Conservation (phyloP, 2,797 vertebrate genomes). For the Lateolabrax maculatus region DNA sequence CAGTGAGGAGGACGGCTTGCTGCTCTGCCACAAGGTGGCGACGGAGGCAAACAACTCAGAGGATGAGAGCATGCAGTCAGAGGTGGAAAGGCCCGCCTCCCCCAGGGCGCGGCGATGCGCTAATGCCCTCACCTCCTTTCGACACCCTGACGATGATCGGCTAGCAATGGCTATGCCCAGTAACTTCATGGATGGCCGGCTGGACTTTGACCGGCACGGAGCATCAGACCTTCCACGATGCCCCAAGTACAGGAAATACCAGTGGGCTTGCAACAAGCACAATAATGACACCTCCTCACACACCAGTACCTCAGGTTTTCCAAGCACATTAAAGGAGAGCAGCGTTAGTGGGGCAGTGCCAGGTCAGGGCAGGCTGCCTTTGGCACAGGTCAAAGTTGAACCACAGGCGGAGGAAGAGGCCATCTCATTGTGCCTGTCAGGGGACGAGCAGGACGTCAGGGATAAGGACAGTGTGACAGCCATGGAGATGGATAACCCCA, state of each 20-base stretch:
- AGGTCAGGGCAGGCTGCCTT: conserved; percentile 68
- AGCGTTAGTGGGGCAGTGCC: conserved; percentile 73
- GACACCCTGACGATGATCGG: conserved; percentile 86
- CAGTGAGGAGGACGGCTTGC: conserved; percentile 92
- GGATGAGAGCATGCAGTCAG: conserved; percentile 93
- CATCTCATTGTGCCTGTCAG: conserved; percentile 92
- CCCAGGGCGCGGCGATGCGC: conserved; percentile 85
- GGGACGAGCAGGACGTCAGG: conserved; percentile 91
- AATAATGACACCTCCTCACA: conserved; percentile 96
- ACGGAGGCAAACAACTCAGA: conserved; percentile 88
- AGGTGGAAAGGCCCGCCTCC: conserved; percentile 87
- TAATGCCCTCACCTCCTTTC: conserved; percentile 86
- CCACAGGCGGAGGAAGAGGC: conserved; percentile 93
- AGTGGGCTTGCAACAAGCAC: conserved; percentile 98
- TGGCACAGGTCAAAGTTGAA: conserved; percentile 94
- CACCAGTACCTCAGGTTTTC: conserved; percentile 99
- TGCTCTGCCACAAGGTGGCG: conserved; percentile 91
- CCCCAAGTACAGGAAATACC: conserved; percentile 99
- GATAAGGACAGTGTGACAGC: conserved; percentile 89
- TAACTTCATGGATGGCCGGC: conserved; percentile 87
- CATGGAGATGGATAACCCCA: conserved; percentile 92
- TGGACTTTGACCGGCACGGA: conserved; percentile 89
- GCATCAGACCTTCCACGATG: conserved; percentile 90
- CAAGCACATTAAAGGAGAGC: conserved; percentile 95
- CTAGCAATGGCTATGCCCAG: conserved; percentile 85